Base-by-base conservation (phyloP, 2,888 invertebrate genomes). In the Mimumesa dahlbomi region DNA sequence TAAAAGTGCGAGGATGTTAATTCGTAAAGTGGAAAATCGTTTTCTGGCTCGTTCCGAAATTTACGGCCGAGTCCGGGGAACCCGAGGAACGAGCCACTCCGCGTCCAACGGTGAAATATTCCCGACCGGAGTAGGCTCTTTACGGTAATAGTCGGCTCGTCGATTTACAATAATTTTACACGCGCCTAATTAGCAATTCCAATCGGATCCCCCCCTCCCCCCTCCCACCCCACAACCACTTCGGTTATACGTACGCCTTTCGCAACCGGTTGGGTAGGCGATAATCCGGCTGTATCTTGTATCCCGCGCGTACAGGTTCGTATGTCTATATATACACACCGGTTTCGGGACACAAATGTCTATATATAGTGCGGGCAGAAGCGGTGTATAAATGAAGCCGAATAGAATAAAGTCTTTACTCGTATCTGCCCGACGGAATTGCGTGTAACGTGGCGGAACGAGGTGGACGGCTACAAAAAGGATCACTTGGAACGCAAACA, bases 111-210 rank as follows among this genome's bases (percentile, higher is more conserved):
- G 59, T 69, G 57, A 71, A 69, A 62, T 57, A 66, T 70, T 58
- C 57, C 36, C 52, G 13, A 4, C 6, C 56, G n/a, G 53, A 52
- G 42, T 56, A 38, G 45, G 18, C 72, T 72, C 72, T 72, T 73
- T 72, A 73, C 73, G 57, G 67, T 73, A 73, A 72, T 73, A 49
- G 72, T 42, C 62, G 57, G 48, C 48, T 50, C 72, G 63, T 50
- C 67, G 73, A 73, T 73, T 73, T 73, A 73, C 73, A 73, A 63
- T 72, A 67, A 73, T 73, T 67, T 72, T 67, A 62, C 73, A 73
- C 67, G 50, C 72, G 61, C 58, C 63, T 73, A 73, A 73, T 73
- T 73, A 73, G 73, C 73, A 73, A 73, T 68, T 73, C 73, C 67
- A 54, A 73, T 73, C 49, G 56, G 6, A 42, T 40, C 42, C 9